A percentile compares a stretch with the other conserved stretches of the same genome.
Conservation (phyloP, 2,797 vertebrate genomes). For the Enteromius mattozi region DNA sequence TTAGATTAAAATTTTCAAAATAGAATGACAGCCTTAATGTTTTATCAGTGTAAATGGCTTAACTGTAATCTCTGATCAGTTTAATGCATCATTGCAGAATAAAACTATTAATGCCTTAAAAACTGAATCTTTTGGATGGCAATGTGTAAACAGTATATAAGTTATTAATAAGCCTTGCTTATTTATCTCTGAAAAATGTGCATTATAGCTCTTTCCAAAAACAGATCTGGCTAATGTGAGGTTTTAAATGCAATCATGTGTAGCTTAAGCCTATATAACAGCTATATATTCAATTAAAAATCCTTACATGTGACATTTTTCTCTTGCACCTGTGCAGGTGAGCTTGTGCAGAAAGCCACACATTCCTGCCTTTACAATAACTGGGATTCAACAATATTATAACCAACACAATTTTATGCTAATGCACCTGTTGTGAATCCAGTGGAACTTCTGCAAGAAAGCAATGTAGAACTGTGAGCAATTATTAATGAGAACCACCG, state of each 20-base stretch:
- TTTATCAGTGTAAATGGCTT: neutral
- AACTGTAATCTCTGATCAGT: neutral
- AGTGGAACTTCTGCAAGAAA: neutral
- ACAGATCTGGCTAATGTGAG: neutral
- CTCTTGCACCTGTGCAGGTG: neutral
- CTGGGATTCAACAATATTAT: neutral
- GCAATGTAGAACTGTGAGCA: neutral
- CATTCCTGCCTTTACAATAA: neutral
- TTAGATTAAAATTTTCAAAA: too few species aligned
- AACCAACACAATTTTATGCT: neutral
- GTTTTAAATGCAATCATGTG: neutral
- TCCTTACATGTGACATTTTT: neutral
- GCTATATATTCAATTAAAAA: neutral
- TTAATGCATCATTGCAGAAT: neutral
- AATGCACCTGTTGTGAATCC: slow-evolving; percentile 1
- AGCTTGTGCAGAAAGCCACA: neutral
- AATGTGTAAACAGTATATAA: neutral
- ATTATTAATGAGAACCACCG: neutral
- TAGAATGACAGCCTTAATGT: too few species aligned
- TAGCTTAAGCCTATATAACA: neutral
- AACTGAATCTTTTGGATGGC: neutral
- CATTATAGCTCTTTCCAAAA: neutral
- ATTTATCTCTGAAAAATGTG: neutral
- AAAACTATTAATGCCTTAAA: neutral
- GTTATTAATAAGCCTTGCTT: too few species aligned